Evolutionary conservation across 2,113 vertebrate species (phyloP), one percentile per base, ranked within the genome.

Genomic region (Microcebus tavaratra): DNA sequence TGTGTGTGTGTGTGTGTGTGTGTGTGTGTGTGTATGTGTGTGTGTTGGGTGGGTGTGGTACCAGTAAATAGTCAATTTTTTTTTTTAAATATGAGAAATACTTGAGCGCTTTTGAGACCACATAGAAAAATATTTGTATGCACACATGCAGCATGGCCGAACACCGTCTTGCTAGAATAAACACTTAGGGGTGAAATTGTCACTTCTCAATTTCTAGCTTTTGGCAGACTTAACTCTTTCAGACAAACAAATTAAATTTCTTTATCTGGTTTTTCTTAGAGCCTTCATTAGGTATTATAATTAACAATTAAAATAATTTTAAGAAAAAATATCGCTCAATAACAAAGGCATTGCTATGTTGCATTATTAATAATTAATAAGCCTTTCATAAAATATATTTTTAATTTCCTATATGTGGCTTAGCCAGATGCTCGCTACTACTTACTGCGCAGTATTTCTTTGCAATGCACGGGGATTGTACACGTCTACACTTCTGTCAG

Each of bases 401-500:
- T 61, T 59, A 78, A 85, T 48, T 50, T 85, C 57, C 39, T 3
- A 7, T 23, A 3, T 50, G 42, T 17, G 42, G 5, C 48, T 21
- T 39, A 34, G 27, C 48, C 57, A 73, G 42, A 21, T 27, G 42
- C 31, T 42, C 9, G 0, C 0, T 21, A 2, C 3, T 27, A 5
- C 27, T 61, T 3, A 5, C 11, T 3, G 2, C 6, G 4, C 55
- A 31, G 1, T 36, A 8, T 45, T 21, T 53, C 21, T 50, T 31
- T n/a, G 29, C 13, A 8, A 12, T 36, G 31, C 12, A 17, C 21
- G 55, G 36, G 10, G 3, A 0, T 15, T 29, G 6, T 1, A 12
- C 45, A 2, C 8, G 0, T 12, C 29, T 55, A 14, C 2, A 17
- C 11, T 5, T 11, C 3, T 3, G 39, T 39, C 7, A 20, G 34